phyloP scores from a whole-genome alignment of 2,888 invertebrate genomes.

The Lissonota sp. region DNA sequence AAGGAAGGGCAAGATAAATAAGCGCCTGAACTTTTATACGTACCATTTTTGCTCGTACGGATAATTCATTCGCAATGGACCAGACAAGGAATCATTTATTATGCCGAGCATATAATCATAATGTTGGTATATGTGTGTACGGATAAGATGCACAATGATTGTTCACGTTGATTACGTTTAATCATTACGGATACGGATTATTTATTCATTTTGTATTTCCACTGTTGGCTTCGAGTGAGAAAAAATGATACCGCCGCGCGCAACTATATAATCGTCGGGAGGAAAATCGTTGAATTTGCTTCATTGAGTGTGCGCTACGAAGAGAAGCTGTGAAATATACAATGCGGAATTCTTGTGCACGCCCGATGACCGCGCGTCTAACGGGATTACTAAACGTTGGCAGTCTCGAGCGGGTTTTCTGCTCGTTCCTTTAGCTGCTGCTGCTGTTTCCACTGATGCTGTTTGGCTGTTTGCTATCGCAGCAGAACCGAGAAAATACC shows the following conservation, averaged over 20 bases:
- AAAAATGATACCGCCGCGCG: background rate
- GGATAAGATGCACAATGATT: background rate
- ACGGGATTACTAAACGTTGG: constrained; percentile 65
- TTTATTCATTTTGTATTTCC: constrained; percentile 1
- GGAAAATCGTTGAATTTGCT: constrained; percentile 32
- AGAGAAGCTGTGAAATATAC: constrained; percentile 41
- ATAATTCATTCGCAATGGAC: constrained; percentile 5
- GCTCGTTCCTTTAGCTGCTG: constrained; percentile 31
- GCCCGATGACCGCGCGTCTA: constrained; percentile 50
- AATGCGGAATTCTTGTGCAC: constrained; percentile 48
- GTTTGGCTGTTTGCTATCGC: constrained; percentile 35
- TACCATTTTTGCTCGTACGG: background rate
- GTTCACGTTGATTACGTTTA: background rate
- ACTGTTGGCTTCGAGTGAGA: background rate
- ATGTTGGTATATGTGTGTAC: too few relatives aligned
- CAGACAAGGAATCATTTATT: background rate
- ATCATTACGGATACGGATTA: background rate
- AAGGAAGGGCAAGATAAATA: background rate
- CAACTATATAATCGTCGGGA: background rate
- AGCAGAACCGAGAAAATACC: constrained; percentile 57
- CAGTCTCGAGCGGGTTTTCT: constrained; percentile 25
- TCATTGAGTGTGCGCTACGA: constrained; percentile 38
- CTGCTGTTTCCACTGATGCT: background rate
- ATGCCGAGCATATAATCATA: too few relatives aligned
- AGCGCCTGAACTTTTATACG: background rate